Evolutionary conservation across 2,113 vertebrate species (phyloP), one percentile per base, ranked within the genome.

Genomic region (Rhinichthys klamathensis): DNA sequence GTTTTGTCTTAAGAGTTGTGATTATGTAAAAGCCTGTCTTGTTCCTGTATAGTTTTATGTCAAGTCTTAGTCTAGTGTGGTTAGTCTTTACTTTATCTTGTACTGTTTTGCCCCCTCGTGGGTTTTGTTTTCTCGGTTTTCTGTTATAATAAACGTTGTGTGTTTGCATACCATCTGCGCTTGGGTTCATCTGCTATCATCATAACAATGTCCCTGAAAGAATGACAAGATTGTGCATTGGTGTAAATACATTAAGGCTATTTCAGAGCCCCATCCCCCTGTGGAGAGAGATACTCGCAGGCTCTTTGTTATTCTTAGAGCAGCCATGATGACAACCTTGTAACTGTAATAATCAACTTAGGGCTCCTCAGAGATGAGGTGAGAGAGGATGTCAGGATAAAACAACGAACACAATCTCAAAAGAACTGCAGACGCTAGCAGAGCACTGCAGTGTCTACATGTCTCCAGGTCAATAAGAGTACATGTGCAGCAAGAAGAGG

Each of bases 281-380:
- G 46, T 58, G 32, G 13, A 77, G 16, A 51, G 41, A 46, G n/a
- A 63, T n/a, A 60, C 51, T 23, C 54, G 58, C 30, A 41, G 38
- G 38, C 23, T 67, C 44, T 54, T 56, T 84, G 82, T 16, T 46
- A 84, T 54, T 49, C 56, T 51, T 35, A 76, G 23, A 84, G 44
- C 73, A 69, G 60, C 23, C 44, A 56, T 21, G 65, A 56, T 12
- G n/a, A 67, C 44, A 84, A 78, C 73, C 30, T 58, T 56, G 49
- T 82, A 82, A 70, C 27, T 41, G 65, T 32, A 38, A 82, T 38
- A 72, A 82, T 82, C 65, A 82, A 82, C 25, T 67, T 81, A 81
- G 61, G 3, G 41, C 79, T 81, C 79, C 41, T 65, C 27, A 32
- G 41, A 67, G 79, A 67, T n/a, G 25, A 82, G 32, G 25, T 46